Percentiles rank a stretch among this genome's conserved stretches.
These are phyloP conservation scores for Pao palembangensis DNA, from an alignment of 2,113 vertebrate species.

Conservation along the genomic window DNA sequence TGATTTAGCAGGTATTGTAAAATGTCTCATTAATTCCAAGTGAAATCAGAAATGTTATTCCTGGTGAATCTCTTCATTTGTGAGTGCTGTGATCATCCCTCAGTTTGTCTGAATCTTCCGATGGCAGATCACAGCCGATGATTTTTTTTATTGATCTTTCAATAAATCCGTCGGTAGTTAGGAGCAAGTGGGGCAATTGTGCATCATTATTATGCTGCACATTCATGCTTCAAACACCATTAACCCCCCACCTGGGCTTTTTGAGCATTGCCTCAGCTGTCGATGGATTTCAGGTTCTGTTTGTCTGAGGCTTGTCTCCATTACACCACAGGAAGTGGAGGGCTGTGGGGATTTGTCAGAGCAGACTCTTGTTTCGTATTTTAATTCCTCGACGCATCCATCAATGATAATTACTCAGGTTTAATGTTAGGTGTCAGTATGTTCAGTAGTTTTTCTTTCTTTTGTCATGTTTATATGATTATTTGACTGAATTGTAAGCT, in stretches of 20 bases:
- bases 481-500: no score
- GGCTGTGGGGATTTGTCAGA: not conserved
- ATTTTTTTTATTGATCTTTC: constrained; percentile 31
- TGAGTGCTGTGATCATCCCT: constrained; percentile 12
- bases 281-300: not conserved
- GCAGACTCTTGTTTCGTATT: no score
- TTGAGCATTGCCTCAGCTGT: not conserved
- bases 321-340: no score
- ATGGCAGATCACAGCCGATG: constrained; percentile 17
- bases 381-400: no score
- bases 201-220: constrained; percentile 2
- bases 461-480: no score
- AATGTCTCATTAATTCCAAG: no score
- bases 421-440: no score
- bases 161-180: constrained; percentile 11
- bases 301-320: not conserved
- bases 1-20: no score
- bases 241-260: constrained; percentile 2
- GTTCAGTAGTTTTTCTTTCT: no score
- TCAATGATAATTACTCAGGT: no score
- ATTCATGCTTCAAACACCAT: not conserved
- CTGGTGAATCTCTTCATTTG: not conserved
- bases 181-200: constrained; percentile 13
- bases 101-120: constrained; percentile 15
- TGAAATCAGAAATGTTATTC: not conserved